A percentile compares a stretch with the other conserved stretches of the same genome.
Conservation (phyloP, 2,888 invertebrate species). For the Zhuqinia jingwanae region DNA sequence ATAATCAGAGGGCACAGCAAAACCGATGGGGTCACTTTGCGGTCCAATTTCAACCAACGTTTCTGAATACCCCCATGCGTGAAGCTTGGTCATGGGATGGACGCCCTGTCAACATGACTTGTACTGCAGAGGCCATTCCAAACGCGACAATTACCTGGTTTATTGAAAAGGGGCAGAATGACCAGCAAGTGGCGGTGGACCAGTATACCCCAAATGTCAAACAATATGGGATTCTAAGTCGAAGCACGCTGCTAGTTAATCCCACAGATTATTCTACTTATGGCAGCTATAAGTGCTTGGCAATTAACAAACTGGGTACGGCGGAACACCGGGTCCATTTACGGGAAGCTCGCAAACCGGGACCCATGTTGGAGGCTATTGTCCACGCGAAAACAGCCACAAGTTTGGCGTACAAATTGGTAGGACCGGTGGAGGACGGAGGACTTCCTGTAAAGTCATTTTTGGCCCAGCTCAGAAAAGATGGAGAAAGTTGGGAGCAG, state of each 20-base stretch:
- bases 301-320: constrained; percentile 88
- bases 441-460: constrained; percentile 89
- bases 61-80: constrained; percentile 85
- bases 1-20: constrained; percentile 81
- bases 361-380: constrained; percentile 85
- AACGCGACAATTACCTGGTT: constrained; percentile 96
- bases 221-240: constrained; percentile 86
- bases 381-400: constrained; percentile 86
- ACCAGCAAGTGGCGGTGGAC: constrained; percentile 82
- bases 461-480: constrained; percentile 89
- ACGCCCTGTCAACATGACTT: constrained; percentile 91
- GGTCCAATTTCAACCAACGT: constrained; percentile 91
- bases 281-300: constrained; percentile 90
- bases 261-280: constrained; percentile 87
- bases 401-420: constrained; percentile 89
- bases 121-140: constrained; percentile 91
- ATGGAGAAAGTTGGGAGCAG: constrained; percentile 85
- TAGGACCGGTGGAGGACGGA: constrained; percentile 87
- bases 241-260: constrained; percentile 84
- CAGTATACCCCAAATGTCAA: constrained; percentile 83
- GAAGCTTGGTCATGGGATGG: constrained; percentile 93
- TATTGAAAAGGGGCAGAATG: constrained; percentile 82
- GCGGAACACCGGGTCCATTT: constrained; percentile 87
- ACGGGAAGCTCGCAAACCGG: constrained; percentile 88
- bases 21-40: constrained; percentile 90